These are phyloP conservation scores for Epizoanthus rinbou DNA, from an alignment of 92 coral and sea anemone species.

Conservation along the genomic window DNA sequence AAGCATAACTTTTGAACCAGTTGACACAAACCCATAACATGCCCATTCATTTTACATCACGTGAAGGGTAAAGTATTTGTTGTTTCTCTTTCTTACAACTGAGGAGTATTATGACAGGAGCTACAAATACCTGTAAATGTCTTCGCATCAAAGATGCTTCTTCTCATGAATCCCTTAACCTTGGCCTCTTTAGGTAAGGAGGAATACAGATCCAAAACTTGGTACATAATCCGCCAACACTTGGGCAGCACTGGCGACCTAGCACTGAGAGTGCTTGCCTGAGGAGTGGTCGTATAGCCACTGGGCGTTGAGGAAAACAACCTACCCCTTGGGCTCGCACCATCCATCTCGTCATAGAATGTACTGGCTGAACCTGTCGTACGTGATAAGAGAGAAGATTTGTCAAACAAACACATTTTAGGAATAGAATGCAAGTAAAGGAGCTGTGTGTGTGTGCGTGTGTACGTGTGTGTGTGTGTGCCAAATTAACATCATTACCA, in stretches of 20 bases:
- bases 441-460: too few relatives aligned
- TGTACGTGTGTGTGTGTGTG: too few relatives aligned
- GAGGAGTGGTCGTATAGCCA: slow-evolving; percentile 21
- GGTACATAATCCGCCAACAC: slow-evolving; percentile 98
- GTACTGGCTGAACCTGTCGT: neutral
- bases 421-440: too few relatives aligned
- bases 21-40: too few relatives aligned
- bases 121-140: slow-evolving; percentile 20
- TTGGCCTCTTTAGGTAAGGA: slow-evolving; percentile 89
- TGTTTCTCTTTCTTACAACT: too few relatives aligned
- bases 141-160: slow-evolving; percentile 42
- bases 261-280: slow-evolving; percentile 25
- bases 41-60: too few relatives aligned
- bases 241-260: slow-evolving; percentile 44
- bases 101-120: too few relatives aligned
- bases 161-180: slow-evolving; percentile 62
- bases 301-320: slow-evolving; percentile 24
- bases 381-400: neutral
- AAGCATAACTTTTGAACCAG: too few relatives aligned
- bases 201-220: slow-evolving; percentile 90
- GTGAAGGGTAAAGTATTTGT: too few relatives aligned
- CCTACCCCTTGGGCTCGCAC: neutral
- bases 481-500: too few relatives aligned
- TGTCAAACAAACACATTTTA: too few relatives aligned
- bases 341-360: slow-evolving; percentile 9